Base-by-base conservation (phyloP, 2,888 invertebrate species). In the Parochlus steinenii region DNA sequence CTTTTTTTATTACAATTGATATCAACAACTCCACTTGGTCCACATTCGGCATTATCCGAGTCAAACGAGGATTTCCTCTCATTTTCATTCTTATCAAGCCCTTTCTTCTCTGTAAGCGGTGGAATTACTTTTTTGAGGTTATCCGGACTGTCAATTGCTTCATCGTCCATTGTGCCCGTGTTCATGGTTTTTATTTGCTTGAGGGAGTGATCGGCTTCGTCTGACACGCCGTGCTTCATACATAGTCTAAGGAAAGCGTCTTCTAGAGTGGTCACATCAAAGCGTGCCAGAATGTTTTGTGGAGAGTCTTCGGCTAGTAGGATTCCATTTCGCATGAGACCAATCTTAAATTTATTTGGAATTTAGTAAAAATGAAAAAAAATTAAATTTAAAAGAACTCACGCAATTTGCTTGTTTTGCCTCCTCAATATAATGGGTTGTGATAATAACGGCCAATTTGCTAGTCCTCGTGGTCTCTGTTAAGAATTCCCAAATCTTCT, bases 391-490 rank as follows among this genome's bases (percentile, higher is more conserved):
- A 12, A 14, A 20, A 29, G 22, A 28, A 16, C 60, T 63, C 61
- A 85, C 85, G 58, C 66, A 71, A 52, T 80, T 68, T 3, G 85
- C 82, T 51, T 79, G 75, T 48, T 74, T 73, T 3, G 89, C 80
- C 61, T 92, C 92, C 53, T 92, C 92, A 40, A 92, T 89, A 51
- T 92, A 92, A 61, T 92, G 92, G 10, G 92, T 92, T 1, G 92
- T 92, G 38, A 92, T 86, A 39, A 92, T 76, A 34, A 92, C 78
- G 6, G 90, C 79, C 39, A 75, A 71, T 20, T 76, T 73, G 28
- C 69, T 65, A 45, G 67, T 66, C 41, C 67, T 61, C 1, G 86
- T 74, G 37, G 83, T 63, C 40, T 76, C 72, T 4, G 76, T 66
- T 36, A 92, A 62, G 56, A 82, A 78, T 41, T 79, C 70, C 92